These are phyloP conservation scores for Microplitis demolitor DNA, from an alignment of 1,140 invertebrate species.

Conservation along the genomic window DNA sequence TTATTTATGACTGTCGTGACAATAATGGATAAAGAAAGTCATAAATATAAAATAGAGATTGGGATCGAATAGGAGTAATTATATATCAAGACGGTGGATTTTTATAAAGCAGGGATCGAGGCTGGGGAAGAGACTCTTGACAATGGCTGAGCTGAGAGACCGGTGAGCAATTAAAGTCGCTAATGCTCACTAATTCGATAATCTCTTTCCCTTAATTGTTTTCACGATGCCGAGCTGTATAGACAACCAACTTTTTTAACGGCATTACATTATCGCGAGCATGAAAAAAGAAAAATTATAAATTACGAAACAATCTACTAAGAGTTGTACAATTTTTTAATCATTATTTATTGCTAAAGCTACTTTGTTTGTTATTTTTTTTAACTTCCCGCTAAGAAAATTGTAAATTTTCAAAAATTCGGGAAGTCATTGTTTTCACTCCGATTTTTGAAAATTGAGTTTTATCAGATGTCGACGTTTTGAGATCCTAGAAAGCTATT, in stretches of 20 bases:
- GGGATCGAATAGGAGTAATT: background rate
- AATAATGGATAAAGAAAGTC: background rate
- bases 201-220: conserved; percentile 30
- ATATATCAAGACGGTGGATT: background rate
- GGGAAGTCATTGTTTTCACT: too few relatives aligned
- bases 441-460: too few relatives aligned
- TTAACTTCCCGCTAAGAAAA: too few relatives aligned
- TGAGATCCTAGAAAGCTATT: too few relatives aligned
- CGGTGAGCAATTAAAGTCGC: conserved; percentile 26
- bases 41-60: background rate
- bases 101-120: background rate
- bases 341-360: background rate
- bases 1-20: too few relatives aligned
- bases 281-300: background rate
- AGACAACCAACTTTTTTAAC: background rate
- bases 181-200: conserved; percentile 28
- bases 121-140: conserved; percentile 11
- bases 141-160: conserved; percentile 11
- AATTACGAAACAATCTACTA: background rate
- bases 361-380: too few relatives aligned
- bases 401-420: too few relatives aligned
- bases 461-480: too few relatives aligned
- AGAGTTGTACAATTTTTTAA: background rate
- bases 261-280: background rate
- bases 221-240: conserved; percentile 5